phyloP scores from a whole-genome alignment of 2,113 vertebrate species.

The Silurus glanis region DNA sequence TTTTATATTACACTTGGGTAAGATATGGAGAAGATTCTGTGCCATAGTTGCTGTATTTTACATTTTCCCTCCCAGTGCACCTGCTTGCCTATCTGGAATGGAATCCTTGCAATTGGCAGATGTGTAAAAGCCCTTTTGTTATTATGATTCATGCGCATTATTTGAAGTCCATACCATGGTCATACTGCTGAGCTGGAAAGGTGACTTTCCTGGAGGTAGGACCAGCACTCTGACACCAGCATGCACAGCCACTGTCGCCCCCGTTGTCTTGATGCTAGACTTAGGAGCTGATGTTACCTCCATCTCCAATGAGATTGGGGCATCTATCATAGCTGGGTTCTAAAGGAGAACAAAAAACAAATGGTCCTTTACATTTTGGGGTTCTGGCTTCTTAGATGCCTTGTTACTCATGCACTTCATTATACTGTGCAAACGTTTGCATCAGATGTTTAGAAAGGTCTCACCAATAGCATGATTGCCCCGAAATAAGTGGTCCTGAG shows the following conservation, averaged over 20 bases:
- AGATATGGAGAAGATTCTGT: background rate
- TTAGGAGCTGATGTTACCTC: conserved; percentile 75
- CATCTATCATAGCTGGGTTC: conserved; percentile 79
- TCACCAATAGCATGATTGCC: conserved; percentile 84
- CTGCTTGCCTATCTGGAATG: background rate
- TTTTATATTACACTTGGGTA: background rate
- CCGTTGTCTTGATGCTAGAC: conserved; percentile 82
- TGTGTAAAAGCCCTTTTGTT: background rate
- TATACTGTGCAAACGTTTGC: background rate
- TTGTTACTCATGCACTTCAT: background rate
- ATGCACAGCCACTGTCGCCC: conserved; percentile 78
- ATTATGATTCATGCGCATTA: background rate
- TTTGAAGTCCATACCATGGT: conserved; percentile 77
- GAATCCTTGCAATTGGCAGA: background rate
- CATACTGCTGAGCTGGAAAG: conserved; percentile 87
- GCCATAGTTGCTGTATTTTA: background rate
- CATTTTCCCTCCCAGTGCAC: background rate
- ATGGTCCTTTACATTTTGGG: background rate
- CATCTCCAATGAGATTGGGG: conserved; percentile 81
- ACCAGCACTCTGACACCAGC: conserved; percentile 81
- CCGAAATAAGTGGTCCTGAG: conserved; percentile 90
- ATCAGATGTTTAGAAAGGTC: conserved; percentile 15
- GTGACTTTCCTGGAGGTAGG: conserved; percentile 64
- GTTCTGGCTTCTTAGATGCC: background rate
- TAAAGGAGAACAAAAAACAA: conserved; percentile 38